Percentiles rank a stretch among this genome's conserved stretches.
These are phyloP conservation scores for Canis aureus DNA, from an alignment of 2,113 vertebrate species.

Conservation along the genomic window DNA sequence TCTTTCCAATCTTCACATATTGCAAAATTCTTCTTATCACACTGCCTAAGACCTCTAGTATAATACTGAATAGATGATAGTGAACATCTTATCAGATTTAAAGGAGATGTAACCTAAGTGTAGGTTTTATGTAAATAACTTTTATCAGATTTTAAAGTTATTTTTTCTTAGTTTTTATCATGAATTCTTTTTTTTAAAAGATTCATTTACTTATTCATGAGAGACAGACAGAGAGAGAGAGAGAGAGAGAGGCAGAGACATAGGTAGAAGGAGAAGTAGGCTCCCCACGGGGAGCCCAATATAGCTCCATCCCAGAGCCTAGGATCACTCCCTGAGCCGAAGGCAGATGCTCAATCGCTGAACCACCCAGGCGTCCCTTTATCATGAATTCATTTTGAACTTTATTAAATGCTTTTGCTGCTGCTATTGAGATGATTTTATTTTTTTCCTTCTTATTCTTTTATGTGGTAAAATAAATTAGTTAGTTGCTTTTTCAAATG, in stretches of 20 bases:
- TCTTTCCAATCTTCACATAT: background rate
- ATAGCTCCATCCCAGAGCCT: no score
- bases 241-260: no score
- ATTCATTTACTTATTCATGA: no score
- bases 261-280: no score
- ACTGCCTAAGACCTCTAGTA: background rate
- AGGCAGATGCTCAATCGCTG: no score
- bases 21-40: background rate
- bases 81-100: background rate
- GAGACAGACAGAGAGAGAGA: no score
- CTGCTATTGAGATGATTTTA: background rate
- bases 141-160: background rate
- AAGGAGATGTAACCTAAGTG: background rate
- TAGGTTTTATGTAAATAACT: background rate
- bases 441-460: background rate
- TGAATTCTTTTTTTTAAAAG: background rate
- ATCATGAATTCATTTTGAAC: background rate
- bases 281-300: no score
- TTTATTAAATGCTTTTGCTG: slow-evolving; percentile 8
- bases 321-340: no score
- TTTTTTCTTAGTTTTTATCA: background rate
- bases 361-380: background rate
- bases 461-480: background rate
- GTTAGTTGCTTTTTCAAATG: slow-evolving; percentile 22
- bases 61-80: background rate